Evolutionary conservation across 1,140 invertebrate genomes (phyloP).

Genomic region (Drosophila nasuta): DNA sequence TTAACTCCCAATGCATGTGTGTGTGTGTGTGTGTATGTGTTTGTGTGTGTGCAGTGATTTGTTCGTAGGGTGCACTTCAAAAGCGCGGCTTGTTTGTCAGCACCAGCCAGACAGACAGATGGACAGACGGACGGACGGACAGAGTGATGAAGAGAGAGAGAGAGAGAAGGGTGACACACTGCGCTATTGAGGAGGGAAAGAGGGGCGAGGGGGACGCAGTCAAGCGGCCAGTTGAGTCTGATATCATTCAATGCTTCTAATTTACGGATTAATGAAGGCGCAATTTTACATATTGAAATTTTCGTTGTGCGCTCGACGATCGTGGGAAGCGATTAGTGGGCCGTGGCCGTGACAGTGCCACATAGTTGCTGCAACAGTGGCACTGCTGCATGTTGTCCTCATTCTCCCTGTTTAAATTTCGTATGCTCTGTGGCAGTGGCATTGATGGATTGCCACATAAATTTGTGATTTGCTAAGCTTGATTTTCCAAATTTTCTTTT

Average conservation of each 20-base stretch:
- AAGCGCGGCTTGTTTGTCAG: constrained; percentile 57
- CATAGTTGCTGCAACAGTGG: background rate
- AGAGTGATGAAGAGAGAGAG: background rate
- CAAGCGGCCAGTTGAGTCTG: constrained; percentile 35
- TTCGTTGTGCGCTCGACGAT: constrained; percentile 51
- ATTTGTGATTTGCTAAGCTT: constrained; percentile 79
- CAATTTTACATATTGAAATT: constrained; percentile 81
- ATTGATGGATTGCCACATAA: constrained; percentile 82
- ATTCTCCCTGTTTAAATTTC: constrained; percentile 23
- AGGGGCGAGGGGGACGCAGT: constrained; percentile 3
- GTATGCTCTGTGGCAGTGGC: constrained; percentile 43
- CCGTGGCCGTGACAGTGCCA: constrained; percentile 20
- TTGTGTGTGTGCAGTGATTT: constrained; percentile 61
- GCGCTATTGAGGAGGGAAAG: background rate
- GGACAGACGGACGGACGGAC: background rate
- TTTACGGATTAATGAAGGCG: constrained; percentile 82
- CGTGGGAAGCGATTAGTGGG: constrained; percentile 78
- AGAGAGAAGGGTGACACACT: constrained; percentile 2
- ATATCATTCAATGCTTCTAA: constrained; percentile 81
- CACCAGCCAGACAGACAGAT: constrained; percentile 35
- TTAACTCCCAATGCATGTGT: constrained; percentile 30
- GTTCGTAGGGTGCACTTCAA: constrained; percentile 63
- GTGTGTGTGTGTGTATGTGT: constrained; percentile 27
- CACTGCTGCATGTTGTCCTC: constrained; percentile 8
- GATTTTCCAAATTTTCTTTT: constrained; percentile 52